A percentile compares a stretch with the other conserved stretches of the same genome.
Evolutionary conservation across 37 sponge, comb jelly and placozoan genomes (phyloP).

Genomic region (Haliclona indistincta): DNA sequence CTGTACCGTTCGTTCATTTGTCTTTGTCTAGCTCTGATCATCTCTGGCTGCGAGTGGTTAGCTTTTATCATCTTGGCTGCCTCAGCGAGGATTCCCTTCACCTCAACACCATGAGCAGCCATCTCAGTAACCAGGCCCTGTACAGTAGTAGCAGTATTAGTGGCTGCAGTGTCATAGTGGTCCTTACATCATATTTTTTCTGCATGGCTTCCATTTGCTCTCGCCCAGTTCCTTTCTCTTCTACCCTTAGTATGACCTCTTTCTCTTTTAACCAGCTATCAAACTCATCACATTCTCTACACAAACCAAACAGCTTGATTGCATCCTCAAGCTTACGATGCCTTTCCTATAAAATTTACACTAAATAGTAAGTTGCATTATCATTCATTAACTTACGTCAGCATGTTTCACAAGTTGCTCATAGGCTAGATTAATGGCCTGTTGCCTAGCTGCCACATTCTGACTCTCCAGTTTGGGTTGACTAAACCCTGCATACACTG

Average conservation of each 20-base stretch:
- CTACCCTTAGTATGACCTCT: slow-evolving; percentile 74
- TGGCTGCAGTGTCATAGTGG: not conserved
- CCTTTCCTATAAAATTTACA: slow-evolving; percentile 31
- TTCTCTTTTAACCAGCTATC: slow-evolving; percentile 88
- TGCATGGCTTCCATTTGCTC: slow-evolving; percentile 90
- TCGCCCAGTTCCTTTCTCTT: slow-evolving; percentile 68
- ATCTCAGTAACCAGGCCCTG: slow-evolving; percentile 81
- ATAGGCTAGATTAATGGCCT: slow-evolving; percentile 65
- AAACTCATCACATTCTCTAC: slow-evolving; percentile 86
- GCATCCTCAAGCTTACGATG: slow-evolving; percentile 63
- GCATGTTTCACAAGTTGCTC: slow-evolving; percentile 51
- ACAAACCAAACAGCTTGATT: slow-evolving; percentile 74
- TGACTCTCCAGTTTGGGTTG: slow-evolving; percentile 37
- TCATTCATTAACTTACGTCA: slow-evolving; percentile 39
- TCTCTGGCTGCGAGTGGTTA: slow-evolving; percentile 59
- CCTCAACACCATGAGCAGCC: slow-evolving; percentile 61
- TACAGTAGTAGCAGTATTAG: too few species aligned
- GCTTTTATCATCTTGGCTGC: slow-evolving; percentile 77
- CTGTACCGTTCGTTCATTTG: too few species aligned
- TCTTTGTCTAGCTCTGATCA: slow-evolving; percentile 65
- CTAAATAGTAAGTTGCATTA: slow-evolving; percentile 13
- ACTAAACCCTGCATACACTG: slow-evolving; percentile 1
- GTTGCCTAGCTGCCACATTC: slow-evolving; percentile 76
- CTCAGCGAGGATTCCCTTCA: slow-evolving; percentile 69
- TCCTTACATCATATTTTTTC: slow-evolving; percentile 87